Percentiles rank a stretch among this genome's conserved stretches.
These are phyloP conservation scores for Epicauta chinensis DNA, from an alignment of 1,140 invertebrate genomes.

Conservation along the genomic window DNA sequence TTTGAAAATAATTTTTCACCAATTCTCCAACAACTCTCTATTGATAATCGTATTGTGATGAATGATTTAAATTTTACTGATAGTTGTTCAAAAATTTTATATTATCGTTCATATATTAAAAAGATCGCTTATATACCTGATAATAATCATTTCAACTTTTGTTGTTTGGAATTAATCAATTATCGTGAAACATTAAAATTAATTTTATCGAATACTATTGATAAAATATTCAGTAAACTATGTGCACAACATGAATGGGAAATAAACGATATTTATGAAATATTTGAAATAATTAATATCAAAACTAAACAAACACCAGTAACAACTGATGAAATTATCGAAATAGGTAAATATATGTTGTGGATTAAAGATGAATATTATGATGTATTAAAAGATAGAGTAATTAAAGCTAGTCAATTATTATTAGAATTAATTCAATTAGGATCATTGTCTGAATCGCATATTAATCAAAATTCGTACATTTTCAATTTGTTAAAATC, in stretches of 20 bases:
- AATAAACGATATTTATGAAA: constrained; percentile 28
- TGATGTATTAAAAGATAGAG: constrained; percentile 50
- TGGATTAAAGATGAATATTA: constrained; percentile 17
- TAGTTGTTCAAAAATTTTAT: constrained; percentile 26
- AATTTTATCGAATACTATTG: constrained; percentile 15
- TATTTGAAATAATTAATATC: constrained; percentile 26
- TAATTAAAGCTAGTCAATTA: constrained; percentile 52
- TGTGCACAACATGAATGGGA: constrained; percentile 28
- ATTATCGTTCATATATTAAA: constrained; percentile 17
- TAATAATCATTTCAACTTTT: constrained; percentile 26
- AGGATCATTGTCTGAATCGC: constrained; percentile 17
- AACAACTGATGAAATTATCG: constrained; percentile 52
- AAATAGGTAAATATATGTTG: constrained; percentile 49
- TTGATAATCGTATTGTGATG: constrained; percentile 7
- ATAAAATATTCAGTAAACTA: constrained; percentile 24
- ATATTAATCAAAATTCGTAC: constrained; percentile 53
- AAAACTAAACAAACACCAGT: constrained; percentile 20
- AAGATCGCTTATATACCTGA: constrained; percentile 26
- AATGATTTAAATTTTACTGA: constrained; percentile 27
- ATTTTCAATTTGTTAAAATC: constrained; percentile 65
- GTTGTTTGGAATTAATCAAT: constrained; percentile 19
- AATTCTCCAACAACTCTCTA: neutral
- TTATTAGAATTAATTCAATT: constrained; percentile 51
- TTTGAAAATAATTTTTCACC: constrained; percentile 16
- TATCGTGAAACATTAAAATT: constrained; percentile 24